phyloP scores from a whole-genome alignment of 2,113 vertebrate species.

The Pelusios castaneus region DNA sequence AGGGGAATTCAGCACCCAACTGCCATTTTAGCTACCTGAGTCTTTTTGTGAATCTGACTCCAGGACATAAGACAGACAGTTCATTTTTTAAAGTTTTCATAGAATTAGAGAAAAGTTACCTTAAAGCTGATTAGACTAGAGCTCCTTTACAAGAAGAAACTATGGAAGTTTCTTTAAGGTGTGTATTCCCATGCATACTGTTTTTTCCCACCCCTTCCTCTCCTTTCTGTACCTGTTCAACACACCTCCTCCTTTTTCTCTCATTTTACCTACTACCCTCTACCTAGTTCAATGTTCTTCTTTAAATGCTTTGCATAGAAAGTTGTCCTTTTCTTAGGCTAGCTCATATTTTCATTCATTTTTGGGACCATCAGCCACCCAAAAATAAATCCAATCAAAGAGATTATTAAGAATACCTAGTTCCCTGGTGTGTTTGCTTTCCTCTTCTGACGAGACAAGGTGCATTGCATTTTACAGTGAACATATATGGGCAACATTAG shows the following conservation, averaged over 20 bases:
- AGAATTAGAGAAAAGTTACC: not conserved
- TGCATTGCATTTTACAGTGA: conserved; percentile 22
- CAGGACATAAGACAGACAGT: not conserved
- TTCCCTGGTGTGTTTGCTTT: conserved; percentile 41
- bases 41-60: not conserved
- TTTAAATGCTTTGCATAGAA: not conserved
- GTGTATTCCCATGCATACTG: not conserved
- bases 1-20: too few relatives aligned
- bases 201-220: not conserved
- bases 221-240: not conserved
- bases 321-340: not conserved
- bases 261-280: not conserved
- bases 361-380: not conserved
- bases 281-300: conserved; percentile 12
- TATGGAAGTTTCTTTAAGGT: not conserved
- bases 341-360: conserved; percentile 19
- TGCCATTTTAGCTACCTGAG: too few relatives aligned
- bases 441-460: not conserved
- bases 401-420: conserved; percentile 25
- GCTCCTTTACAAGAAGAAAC: not conserved
- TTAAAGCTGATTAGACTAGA: not conserved
- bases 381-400: conserved; percentile 22
- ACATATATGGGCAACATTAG: conserved; percentile 42
- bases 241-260: not conserved
- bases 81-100: not conserved